A percentile compares a stretch with the other conserved stretches of the same genome.
phyloP scores from a whole-genome alignment of 2,797 vertebrate genomes.

The Molossus molossus region DNA sequence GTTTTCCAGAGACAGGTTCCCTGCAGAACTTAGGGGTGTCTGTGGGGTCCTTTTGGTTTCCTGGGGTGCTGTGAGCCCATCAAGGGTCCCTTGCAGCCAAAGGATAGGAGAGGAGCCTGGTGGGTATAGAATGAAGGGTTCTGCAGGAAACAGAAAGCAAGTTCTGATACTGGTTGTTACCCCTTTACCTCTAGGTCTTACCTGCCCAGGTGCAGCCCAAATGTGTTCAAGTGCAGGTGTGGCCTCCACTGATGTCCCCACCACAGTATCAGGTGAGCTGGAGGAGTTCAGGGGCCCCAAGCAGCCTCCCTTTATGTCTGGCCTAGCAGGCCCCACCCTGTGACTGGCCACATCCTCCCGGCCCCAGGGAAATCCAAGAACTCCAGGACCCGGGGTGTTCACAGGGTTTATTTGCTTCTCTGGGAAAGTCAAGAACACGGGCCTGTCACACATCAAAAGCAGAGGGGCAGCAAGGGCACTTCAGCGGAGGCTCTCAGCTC shows the following conservation, averaged over 20 bases:
- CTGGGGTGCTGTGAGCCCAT: neutral
- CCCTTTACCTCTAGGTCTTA: constrained; percentile 10
- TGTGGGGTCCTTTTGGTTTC: neutral
- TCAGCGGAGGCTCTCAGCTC: constrained; percentile 77
- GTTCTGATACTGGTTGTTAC: too few species aligned
- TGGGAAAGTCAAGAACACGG: constrained; percentile 84
- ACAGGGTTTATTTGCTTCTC: constrained; percentile 89
- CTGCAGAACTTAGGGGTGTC: neutral
- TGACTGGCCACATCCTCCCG: neutral
- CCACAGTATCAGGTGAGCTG: rapidly evolving
- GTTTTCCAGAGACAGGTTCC: neutral
- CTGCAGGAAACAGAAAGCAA: neutral
- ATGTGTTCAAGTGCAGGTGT: neutral
- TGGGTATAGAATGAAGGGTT: rapidly evolving
- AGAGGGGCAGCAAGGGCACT: constrained; percentile 85
- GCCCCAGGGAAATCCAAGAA: constrained; percentile 58
- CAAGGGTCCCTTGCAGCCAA: neutral
- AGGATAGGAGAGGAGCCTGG: neutral
- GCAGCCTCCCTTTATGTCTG: neutral
- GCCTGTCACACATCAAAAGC: constrained; percentile 87
- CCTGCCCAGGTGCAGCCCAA: neutral
- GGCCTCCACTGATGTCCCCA: neutral
- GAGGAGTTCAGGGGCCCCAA: rapidly evolving
- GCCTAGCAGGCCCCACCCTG: neutral
- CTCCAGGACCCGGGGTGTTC: constrained; percentile 73